Base-by-base conservation (phyloP, 2,888 invertebrate genomes). In the Hirtodrosophila alboralis region DNA sequence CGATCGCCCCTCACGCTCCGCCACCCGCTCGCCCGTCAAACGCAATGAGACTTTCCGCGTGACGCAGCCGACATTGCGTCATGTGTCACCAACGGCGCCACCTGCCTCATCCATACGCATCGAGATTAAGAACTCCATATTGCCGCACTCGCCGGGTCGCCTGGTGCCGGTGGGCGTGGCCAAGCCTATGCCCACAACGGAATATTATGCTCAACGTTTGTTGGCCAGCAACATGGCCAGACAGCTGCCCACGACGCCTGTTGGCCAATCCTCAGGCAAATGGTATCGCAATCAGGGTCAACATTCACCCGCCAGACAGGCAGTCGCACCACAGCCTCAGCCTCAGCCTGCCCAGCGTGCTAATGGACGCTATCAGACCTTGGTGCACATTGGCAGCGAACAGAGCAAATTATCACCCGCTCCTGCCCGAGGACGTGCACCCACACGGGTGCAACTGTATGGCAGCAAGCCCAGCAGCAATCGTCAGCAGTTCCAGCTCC, bases 101-200 rank as follows among this genome's bases (percentile, higher is more conserved):
- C 56, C 49, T 8, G 4, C 57, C 12, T 27, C 63, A 1, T 76
- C 90, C 7, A 90, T 90, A 58, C 88, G 89, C 26, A 89, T 90
- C 40, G 90, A 90, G 68, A 88, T 90, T 23, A 90, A 89, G 62
- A 90, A 90, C 51, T 90, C 90, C 7, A 89, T 90, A 40, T 76
- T 84, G 4, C 90, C 90, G 0, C 87, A 89, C 43, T 78, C 89
- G 27, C 90, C 90, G 0, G 86, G 89, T 0, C 76, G 90, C 10
- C 65, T 90, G 26, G 90, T 90, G 26, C 90, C 90, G 1, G 87
- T 90, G 26, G 90, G 90, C 7, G 90, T 90, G 48, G 90, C 90
- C 26, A 90, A 90, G 43, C 90, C 90, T 7, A 90, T 90, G 86
- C 89, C 84, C 1, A 87, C 88, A 1, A 81, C 81, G 2, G 79